Percentiles rank a stretch among this genome's conserved stretches.
These are phyloP conservation scores for Phyto melanocephala DNA, from an alignment of 2,888 invertebrate genomes.

Conservation along the genomic window DNA sequence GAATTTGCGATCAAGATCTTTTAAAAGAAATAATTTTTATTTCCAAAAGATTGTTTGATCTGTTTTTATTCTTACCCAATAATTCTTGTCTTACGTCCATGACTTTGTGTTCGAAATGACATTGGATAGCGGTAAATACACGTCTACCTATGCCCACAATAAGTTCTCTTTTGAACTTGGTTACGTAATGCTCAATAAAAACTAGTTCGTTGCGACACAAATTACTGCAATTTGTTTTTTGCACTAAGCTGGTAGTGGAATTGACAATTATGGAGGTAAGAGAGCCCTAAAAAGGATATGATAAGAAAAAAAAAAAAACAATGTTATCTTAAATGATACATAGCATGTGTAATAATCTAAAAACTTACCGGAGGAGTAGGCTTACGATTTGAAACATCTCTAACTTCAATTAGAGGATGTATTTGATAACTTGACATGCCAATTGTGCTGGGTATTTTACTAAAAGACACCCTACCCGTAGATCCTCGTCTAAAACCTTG, in stretches of 20 bases:
- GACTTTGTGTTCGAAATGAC: slow-evolving; percentile 72
- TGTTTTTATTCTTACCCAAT: slow-evolving; percentile 65
- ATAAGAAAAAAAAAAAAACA: background rate
- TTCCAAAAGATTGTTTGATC: background rate
- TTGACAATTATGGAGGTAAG: slow-evolving; percentile 73
- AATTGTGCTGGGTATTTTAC: slow-evolving; percentile 71
- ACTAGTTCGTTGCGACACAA: slow-evolving; percentile 72
- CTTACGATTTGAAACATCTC: slow-evolving; percentile 69
- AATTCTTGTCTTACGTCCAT: slow-evolving; percentile 73
- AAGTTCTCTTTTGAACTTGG: slow-evolving; percentile 75
- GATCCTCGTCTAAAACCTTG: background rate
- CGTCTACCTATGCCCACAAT: slow-evolving; percentile 74
- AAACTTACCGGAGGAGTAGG: slow-evolving; percentile 74
- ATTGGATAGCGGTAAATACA: slow-evolving; percentile 75
- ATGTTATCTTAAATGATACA: no score
- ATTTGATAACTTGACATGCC: slow-evolving; percentile 75
- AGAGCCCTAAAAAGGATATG: slow-evolving; percentile 70
- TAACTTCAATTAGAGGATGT: slow-evolving; percentile 73
- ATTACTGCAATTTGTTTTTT: slow-evolving; percentile 67
- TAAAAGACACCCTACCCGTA: slow-evolving; percentile 71
- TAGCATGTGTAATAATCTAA: no score
- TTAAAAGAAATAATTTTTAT: background rate
- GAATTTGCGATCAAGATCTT: slow-evolving; percentile 73
- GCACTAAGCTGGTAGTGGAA: slow-evolving; percentile 66
- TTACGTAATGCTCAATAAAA: slow-evolving; percentile 75